Base-by-base conservation (phyloP, 1,140 invertebrate species). In the Drosophila tristis region DNA sequence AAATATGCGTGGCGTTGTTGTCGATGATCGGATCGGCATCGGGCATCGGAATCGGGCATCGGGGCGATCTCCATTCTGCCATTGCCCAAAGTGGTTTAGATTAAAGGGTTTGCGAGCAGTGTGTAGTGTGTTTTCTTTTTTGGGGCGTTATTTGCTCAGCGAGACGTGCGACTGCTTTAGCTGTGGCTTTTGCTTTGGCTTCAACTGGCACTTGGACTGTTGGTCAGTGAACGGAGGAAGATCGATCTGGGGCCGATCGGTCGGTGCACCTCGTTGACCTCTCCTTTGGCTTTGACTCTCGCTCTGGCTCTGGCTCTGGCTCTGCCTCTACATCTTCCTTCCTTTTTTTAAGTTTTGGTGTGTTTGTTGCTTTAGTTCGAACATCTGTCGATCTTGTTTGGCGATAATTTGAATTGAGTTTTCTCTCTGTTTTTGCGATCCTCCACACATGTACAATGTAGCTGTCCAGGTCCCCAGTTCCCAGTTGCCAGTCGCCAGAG, bases 361-460 rank as follows among this genome's bases (percentile, higher is more conserved):
- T 77, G 63, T 72, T 72, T 80, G 63, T 65, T 72, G 63, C 74
- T 78, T 63, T 74, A 66, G 84, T 55, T 84, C 20, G 84, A 89
- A 89, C 84, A 89, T 89, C 84, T 89, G 84, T 89, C 84, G 84
- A 89, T 89, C 84, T 89, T 89, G 85, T 89, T 66, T 66, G 76
- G 64, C 85, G 84, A 89, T 89, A 89, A 89, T 89, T 89, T 89
- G 84, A 89, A 89, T 89, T 89, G 84, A 89, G 84, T 89, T 89
- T 90, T 89, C 85, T 87, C 60, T 50, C 54, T 31, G 26, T 29
- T 47, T 78, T 78, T 76, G 60, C 68, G 73, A 78, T 71, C 73
- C 78, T 62, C 72, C 75, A 63, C 72, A 59, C 48, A 57, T 47
- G 20, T 20, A 2, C 20, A 20, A 25, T 25, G 45, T 59, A 54